Evolutionary conservation across 2,888 invertebrate genomes (phyloP), one percentile per base, ranked within the genome.

Genomic region (Deroplatys truncata): DNA sequence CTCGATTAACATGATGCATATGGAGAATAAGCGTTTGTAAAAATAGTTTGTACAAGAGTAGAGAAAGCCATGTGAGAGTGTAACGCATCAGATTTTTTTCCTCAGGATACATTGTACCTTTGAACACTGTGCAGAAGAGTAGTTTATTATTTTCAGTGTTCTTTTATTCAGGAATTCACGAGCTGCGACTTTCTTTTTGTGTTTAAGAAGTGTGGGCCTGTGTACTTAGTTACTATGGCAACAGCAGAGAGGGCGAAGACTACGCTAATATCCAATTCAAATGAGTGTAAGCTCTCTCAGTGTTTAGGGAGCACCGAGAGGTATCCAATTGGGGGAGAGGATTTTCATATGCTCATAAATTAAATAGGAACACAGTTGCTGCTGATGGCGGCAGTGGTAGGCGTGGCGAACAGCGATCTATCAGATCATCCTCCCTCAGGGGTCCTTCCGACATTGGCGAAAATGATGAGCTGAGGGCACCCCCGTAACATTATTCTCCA

Each of bases 251-350:
- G 84, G 25, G 31, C 35, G 56, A 72, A 72, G 56, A 31, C 84
- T 85, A 25, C 25, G 43, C 84, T 85, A 85, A 85, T 85, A 85
- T 49, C 85, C 85, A 85, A 85, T 85, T 85, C 85, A 85, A 85
- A 85, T 85, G 49, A 85, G 85, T 16, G 43, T 28, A 83, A 83
- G n/a, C 83, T 28, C 83, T 43, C 43, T 72, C 56, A 72, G 56
- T 72, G 56, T 72, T 72, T 72, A 72, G 56, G 56, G 56, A 72
- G 56, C 16, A 72, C 20, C 25, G 56, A 72, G 56, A 72, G 56
- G 56, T 72, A 72, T 25, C 56, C 56, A 72, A 72, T 72, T 72
- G 56, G 56, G 25, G 15, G 28, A n/a, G 85, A 28, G 49, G 85
- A 28, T 85, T 85, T 49, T 85, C 56, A 28, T 85, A 35, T 49